Conservation (phyloP, 2,113 vertebrate genomes). For the Poeciliopsis prolifica region DNA sequence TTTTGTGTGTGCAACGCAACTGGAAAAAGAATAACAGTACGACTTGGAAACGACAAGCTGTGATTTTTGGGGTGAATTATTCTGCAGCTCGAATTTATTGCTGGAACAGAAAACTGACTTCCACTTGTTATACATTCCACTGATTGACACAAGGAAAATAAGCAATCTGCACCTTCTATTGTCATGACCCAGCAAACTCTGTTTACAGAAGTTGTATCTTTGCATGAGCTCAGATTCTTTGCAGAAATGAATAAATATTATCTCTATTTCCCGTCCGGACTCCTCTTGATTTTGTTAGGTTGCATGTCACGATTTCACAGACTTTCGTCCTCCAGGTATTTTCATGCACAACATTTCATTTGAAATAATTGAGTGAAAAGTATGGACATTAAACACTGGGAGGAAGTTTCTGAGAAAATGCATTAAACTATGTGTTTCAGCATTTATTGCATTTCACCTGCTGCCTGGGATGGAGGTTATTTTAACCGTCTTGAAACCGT, state of each 20-base stretch:
- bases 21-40: conserved; percentile 34
- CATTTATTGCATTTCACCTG: background rate
- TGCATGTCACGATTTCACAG: background rate
- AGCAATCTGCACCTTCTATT: conserved; percentile 65
- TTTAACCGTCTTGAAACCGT: background rate
- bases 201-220: conserved; percentile 74
- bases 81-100: conserved; percentile 16
- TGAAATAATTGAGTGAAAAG: background rate
- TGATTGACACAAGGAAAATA: conserved; percentile 52
- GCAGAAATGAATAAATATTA: conserved; percentile 67
- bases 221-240: conserved; percentile 74
- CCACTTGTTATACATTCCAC: conserved; percentile 64
- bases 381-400: background rate
- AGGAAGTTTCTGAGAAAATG: background rate
- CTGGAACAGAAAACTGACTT: conserved; percentile 46
- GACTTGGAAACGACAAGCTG: background rate
- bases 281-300: background rate
- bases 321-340: background rate
- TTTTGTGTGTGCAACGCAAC: conserved; percentile 1
- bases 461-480: background rate
- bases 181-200: conserved; percentile 65
- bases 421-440: background rate
- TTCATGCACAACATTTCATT: background rate
- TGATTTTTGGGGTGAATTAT: background rate
- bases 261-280: conserved; percentile 64